A percentile compares a stretch with the other conserved stretches of the same genome.
These are phyloP conservation scores for Operophtera brumata DNA, from an alignment of 2,888 invertebrate species.

Conservation along the genomic window DNA sequence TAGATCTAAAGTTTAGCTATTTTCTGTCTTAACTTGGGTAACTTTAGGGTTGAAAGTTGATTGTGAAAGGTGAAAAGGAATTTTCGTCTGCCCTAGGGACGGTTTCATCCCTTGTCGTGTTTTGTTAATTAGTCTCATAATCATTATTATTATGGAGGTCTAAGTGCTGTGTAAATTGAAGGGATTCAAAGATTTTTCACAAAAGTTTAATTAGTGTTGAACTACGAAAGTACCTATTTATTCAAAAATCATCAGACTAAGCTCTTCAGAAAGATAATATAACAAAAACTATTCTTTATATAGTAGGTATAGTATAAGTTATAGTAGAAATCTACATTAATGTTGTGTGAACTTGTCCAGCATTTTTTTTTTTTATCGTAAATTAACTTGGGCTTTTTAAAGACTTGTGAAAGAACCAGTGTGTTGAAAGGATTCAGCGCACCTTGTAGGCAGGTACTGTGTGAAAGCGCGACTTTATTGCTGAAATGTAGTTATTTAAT, in stretches of 20 bases:
- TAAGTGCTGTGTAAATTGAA: conserved; percentile 29
- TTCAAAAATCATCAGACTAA: background rate
- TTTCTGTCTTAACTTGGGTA: conserved; percentile 2
- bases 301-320: no score
- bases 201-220: background rate
- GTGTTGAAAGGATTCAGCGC: no score
- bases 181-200: conserved; percentile 8
- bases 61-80: background rate
- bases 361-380: no score
- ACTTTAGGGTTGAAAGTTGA: conserved; percentile 8
- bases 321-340: no score
- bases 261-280: no score
- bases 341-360: no score
- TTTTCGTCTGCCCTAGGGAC: conserved; percentile 19
- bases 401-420: no score
- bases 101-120: conserved; percentile 25
- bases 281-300: no score
- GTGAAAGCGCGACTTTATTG: no score
- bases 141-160: conserved; percentile 29
- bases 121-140: conserved; percentile 34
- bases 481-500: no score
- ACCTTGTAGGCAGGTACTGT: no score
- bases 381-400: no score
- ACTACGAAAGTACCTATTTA: background rate
- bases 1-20: background rate